These are phyloP conservation scores for Tenodera sinensis DNA, from an alignment of 2,888 invertebrate genomes.

Conservation along the genomic window DNA sequence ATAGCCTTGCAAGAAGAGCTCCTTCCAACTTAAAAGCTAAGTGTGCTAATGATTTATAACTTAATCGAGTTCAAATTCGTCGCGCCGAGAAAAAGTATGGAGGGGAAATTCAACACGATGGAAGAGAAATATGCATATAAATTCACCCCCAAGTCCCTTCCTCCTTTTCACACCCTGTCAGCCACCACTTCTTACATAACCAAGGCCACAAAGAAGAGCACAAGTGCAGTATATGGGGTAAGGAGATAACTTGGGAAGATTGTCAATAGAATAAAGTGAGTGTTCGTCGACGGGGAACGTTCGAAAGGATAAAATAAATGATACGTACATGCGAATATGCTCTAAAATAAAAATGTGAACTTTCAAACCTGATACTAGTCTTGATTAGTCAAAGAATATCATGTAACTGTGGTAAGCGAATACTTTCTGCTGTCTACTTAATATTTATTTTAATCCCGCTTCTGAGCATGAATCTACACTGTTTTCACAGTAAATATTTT, in stretches of 20 bases:
- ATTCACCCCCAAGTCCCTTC: neutral
- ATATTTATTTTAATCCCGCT: no score
- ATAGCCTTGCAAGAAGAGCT: slow-evolving; percentile 7
- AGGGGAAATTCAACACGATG: slow-evolving; percentile 19
- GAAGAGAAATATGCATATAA: slow-evolving; percentile 28
- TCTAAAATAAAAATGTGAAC: no score
- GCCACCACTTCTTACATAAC: neutral
- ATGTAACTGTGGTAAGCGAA: no score
- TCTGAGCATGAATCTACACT: no score
- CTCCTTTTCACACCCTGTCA: neutral
- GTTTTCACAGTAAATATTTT: no score
- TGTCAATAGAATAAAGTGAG: neutral
- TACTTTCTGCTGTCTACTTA: no score
- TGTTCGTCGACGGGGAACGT: neutral
- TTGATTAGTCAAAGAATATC: no score
- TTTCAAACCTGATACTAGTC: no score
- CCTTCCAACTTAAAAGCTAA: slow-evolving; percentile 1
- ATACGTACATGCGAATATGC: neutral
- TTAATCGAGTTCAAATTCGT: slow-evolving; percentile 23
- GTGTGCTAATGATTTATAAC: slow-evolving; percentile 22
- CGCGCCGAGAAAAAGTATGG: slow-evolving; percentile 6
- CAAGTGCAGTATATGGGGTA: neutral
- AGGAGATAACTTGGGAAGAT: neutral
- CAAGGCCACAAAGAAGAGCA: neutral
- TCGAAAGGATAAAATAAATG: neutral